Conservation (phyloP, 1,140 invertebrate species). For the Campoletis sonorensis region DNA sequence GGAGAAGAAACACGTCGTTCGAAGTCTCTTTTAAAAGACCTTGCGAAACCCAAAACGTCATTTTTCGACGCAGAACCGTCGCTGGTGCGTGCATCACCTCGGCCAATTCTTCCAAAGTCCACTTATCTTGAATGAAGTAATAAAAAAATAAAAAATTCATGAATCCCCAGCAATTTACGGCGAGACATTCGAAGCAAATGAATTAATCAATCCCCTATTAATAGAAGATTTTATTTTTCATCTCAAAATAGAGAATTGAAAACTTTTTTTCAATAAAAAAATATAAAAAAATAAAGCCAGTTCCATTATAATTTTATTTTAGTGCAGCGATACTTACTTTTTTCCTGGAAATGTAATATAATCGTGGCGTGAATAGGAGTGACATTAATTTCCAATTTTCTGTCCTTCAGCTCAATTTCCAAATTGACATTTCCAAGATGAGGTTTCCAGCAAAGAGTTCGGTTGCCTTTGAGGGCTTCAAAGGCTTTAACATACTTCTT, state of each 20-base stretch:
- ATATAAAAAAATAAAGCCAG: conserved; percentile 32
- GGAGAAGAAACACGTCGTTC: conserved; percentile 85
- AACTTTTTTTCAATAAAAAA: background rate
- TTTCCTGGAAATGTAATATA: conserved; percentile 95
- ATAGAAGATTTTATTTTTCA: too few species aligned
- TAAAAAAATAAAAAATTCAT: background rate
- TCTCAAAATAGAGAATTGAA: too few species aligned
- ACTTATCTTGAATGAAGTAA: conserved; percentile 80
- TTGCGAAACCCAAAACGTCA: conserved; percentile 94
- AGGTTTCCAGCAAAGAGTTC: conserved; percentile 95
- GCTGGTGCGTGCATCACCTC: conserved; percentile 89
- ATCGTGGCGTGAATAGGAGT: conserved; percentile 96
- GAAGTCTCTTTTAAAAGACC: conserved; percentile 88
- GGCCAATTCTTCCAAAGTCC: conserved; percentile 90
- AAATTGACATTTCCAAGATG: conserved; percentile 94
- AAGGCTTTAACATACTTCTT: conserved; percentile 94
- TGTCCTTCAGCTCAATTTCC: conserved; percentile 92
- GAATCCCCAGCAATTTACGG: too few species aligned
- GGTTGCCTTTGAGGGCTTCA: conserved; percentile 95
- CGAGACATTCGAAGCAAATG: too few species aligned
- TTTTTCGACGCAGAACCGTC: conserved; percentile 88
- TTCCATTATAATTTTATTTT: too few species aligned
- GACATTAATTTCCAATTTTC: conserved; percentile 89
- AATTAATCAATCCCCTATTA: too few species aligned
- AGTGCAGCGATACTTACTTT: conserved; percentile 77